Conservation (phyloP, 2,888 invertebrate species). For the Nomada flava region DNA sequence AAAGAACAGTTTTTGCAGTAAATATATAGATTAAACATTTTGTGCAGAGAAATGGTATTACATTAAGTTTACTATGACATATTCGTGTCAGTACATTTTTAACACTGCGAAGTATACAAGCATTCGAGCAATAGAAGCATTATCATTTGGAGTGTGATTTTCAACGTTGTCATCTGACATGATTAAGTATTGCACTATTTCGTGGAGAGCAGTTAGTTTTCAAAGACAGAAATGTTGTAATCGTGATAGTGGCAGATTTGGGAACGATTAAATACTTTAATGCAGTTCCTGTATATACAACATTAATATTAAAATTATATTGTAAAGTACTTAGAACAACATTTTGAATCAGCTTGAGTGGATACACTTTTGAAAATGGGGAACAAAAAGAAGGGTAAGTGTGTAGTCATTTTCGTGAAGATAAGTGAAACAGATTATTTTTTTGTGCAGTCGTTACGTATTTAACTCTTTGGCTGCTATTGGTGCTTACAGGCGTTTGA, state of each 20-base stretch:
- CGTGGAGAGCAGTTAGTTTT: slow-evolving; percentile 11
- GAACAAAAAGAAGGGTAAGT: slow-evolving; percentile 73
- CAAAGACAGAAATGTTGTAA: slow-evolving; percentile 3
- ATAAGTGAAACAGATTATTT: not conserved
- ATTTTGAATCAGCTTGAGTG: not conserved
- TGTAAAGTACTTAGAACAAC: not conserved
- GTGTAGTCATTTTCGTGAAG: not conserved
- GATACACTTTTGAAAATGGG: slow-evolving; percentile 60
- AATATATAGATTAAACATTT: slow-evolving; percentile 27
- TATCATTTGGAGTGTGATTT: not conserved
- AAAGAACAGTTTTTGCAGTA: too few relatives aligned
- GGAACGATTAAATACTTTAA: not conserved
- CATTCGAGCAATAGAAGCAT: not conserved
- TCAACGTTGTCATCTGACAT: slow-evolving; percentile 30
- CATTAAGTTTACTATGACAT: not conserved
- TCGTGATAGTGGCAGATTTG: not conserved
- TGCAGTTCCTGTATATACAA: not conserved
- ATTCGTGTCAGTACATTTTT: not conserved
- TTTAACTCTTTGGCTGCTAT: too few relatives aligned
- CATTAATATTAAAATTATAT: not conserved
- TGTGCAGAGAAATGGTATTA: slow-evolving; percentile 14
- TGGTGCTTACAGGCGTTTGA: too few relatives aligned
- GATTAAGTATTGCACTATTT: not conserved
- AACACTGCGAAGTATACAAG: not conserved
- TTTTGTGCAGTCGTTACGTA: not conserved